Evolutionary conservation across 2,888 invertebrate genomes (phyloP), one percentile per base, ranked within the genome.

Genomic region (Drosophila prolongata): DNA sequence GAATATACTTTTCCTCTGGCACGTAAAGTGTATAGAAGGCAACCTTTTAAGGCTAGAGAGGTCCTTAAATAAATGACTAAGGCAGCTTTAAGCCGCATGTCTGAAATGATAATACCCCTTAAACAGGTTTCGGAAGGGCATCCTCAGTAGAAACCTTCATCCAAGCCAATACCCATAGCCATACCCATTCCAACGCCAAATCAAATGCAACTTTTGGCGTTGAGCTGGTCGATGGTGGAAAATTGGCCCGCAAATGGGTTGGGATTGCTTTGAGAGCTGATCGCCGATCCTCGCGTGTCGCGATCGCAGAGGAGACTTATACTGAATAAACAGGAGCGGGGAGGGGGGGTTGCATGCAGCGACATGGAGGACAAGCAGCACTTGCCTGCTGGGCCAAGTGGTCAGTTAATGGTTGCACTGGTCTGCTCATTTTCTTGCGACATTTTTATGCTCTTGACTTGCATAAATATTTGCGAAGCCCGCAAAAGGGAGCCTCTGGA

Each of bases 391-490:
- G 54, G 44, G 44, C 57, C 71, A 72, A 72, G 73, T 73, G 67
- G 73, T 47, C 56, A 35, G 43, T 74, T 67, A 75, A 73, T 74
- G 75, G 66, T 42, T 19, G 47, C 49, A 40, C 30, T 46, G 57
- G 46, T 44, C 49, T 34, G 35, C 34, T 11, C 56, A 42, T 55
- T 75, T 60, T 65, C 67, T 67, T 57, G 54, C 57, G 76, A 75
- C 71, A 72, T 72, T 72, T 72, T 73, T 72, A 73, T 72, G 64
- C 73, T 72, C 57, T 72, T 64, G 71, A 30, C 73, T 73, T 73
- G 74, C 74, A 74, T 74, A 75, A 74, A 74, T 74, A 74, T 74
- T 74, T 74, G 75, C 73, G 35, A 44, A 70, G 61, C 24, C 59
- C 6, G 38, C 52, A 38, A 47, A 24, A 27, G 27, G 53, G 14